Base-by-base conservation (phyloP, 1,140 invertebrate genomes). In the Leptopilina clavipes region DNA sequence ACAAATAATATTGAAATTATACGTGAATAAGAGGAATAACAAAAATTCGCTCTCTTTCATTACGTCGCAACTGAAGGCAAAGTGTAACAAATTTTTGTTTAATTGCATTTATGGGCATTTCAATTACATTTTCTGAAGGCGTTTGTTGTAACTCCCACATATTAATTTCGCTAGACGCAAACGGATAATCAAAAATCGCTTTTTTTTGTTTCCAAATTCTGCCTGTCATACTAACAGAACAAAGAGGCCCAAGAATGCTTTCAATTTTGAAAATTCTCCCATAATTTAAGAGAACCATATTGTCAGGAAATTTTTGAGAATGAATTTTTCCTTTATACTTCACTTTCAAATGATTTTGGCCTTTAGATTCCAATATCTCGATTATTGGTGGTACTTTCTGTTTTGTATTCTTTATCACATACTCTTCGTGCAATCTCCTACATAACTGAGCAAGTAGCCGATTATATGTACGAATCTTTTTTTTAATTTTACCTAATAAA, bases 401-500 rank as follows among this genome's bases (percentile, higher is more conserved):
- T 56, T 56, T 22, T 18, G 17, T 56, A 11, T 19, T 56, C 18
- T 56, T 56, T 56, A 56, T n/a, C 5, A 56, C 8, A 56, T 17
- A 56, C 18, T 56, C 52, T 19, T 56, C 52, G 52, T 56, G 52
- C 12, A 56, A 10, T 22, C 52, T 56, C n/a, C 52, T 56, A 17
- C 52, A 56, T 6, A 56, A 17, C 18, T 56, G 52, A 56, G 52
- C 12, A 7, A 56, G n/a, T 0, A 17, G 52, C 18, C 52, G 52
- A n/a, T 18, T 18, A 19, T n/a, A n/a, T 56, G 52, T 56, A 18
- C 52, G 17, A 19, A 56, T 11, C 18, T 56, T 56, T 52, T 48
- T 76, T 19, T 72, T 73, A 5, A 72, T 72, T 65, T 59, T 43
- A 8, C 75, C 75, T 11, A 76, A 25, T 11, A 25, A 17, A 40